phyloP scores from a whole-genome alignment of 2,113 vertebrate species.

The Plotosus lineatus region DNA sequence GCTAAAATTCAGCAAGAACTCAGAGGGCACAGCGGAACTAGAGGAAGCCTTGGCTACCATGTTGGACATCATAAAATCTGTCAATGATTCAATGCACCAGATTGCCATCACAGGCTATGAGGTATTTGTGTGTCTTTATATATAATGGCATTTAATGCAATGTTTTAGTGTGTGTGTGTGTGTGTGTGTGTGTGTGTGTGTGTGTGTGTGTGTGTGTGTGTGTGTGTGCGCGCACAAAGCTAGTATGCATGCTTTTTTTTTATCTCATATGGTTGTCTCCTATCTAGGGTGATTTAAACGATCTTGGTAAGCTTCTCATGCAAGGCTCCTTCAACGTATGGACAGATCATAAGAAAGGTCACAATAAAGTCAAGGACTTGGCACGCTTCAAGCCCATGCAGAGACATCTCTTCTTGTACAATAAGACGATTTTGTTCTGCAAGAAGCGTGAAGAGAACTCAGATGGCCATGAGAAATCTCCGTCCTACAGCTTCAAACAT shows the following conservation, averaged over 20 bases:
- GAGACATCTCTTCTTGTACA: constrained; percentile 90
- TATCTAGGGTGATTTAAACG: constrained; percentile 80
- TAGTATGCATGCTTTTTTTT: too few species aligned
- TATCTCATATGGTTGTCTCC: too few species aligned
- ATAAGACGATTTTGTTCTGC: constrained; percentile 89
- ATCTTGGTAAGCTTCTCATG: constrained; percentile 89
- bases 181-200: too few species aligned
- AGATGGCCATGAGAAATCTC: constrained; percentile 83
- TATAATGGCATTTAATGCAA: neutral
- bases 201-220: too few species aligned
- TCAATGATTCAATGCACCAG: constrained; percentile 93
- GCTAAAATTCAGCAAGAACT: constrained; percentile 87
- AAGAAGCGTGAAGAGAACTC: constrained; percentile 88
- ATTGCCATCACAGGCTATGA: constrained; percentile 92
- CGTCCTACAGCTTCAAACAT: constrained; percentile 93
- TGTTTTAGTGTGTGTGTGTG: neutral
- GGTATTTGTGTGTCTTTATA: constrained; percentile 60
- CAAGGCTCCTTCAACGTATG: constrained; percentile 89
- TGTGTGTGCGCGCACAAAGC: neutral
- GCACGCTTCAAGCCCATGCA: constrained; percentile 96
- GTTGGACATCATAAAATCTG: constrained; percentile 89
- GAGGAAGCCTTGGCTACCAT: constrained; percentile 86
- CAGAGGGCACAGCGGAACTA: constrained; percentile 80
- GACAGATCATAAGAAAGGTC: constrained; percentile 90
- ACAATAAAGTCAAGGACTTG: constrained; percentile 94